phyloP scores from a whole-genome alignment of 23 tunicate genomes.

The Styela clava region DNA sequence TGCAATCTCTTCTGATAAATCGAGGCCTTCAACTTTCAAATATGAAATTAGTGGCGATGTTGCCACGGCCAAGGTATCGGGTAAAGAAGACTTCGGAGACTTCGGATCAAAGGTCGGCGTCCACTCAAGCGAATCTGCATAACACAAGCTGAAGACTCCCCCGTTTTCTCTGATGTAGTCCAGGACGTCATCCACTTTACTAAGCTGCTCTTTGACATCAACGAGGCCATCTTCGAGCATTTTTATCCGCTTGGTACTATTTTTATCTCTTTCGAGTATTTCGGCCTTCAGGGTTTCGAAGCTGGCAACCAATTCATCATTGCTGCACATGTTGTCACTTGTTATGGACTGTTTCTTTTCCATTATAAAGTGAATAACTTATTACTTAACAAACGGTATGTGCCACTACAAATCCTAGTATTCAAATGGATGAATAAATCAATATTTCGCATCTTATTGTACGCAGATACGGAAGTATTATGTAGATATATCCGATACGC shows the following conservation, averaged over 20 bases:
- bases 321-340: too few species aligned
- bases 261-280: neutral
- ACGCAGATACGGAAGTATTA: neutral
- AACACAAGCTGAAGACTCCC: neutral
- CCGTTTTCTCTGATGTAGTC: neutral
- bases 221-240: neutral
- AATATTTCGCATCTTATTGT: neutral
- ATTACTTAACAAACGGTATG: too few species aligned
- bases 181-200: constrained; percentile 1
- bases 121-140: neutral
- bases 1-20: neutral
- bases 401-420: too few species aligned
- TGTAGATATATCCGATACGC: neutral
- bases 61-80: neutral
- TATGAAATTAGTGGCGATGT: neutral
- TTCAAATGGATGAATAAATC: neutral
- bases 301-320: neutral
- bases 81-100: neutral
- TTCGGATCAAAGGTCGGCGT: neutral
- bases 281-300: neutral
- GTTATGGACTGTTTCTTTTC: too few species aligned
- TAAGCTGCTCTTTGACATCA: neutral
- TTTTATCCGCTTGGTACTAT: neutral
- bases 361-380: too few species aligned
- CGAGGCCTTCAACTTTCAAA: neutral